These are phyloP conservation scores for Lamprologus speciosus DNA, from an alignment of 2,113 vertebrate genomes.

Conservation along the genomic window DNA sequence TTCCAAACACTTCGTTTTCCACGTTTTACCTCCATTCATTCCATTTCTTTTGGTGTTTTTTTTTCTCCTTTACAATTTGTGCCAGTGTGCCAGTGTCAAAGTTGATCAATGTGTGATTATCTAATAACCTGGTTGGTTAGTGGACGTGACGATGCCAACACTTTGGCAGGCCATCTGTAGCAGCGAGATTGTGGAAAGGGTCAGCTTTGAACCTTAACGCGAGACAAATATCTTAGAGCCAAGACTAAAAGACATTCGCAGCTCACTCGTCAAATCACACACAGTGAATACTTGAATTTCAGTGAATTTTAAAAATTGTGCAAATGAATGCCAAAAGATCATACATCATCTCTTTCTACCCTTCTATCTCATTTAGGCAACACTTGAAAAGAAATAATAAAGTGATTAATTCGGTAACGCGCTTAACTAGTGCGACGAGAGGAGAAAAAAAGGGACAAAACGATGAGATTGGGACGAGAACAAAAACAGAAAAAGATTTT, in stretches of 20 bases:
- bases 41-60: background rate
- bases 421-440: background rate
- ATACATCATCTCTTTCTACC: background rate
- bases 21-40: background rate
- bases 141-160: background rate
- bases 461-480: background rate
- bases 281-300: background rate
- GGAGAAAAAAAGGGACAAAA: background rate
- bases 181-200: background rate
- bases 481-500: constrained; percentile 1
- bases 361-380: background rate
- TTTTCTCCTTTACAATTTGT: background rate
- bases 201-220: background rate
- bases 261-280: background rate
- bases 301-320: background rate
- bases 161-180: background rate
- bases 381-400: background rate
- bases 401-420: constrained; percentile 20
- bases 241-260: background rate
- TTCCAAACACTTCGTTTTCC: background rate
- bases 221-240: background rate
- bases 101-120: background rate
- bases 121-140: background rate
- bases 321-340: background rate
- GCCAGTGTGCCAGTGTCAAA: background rate